Base-by-base conservation (phyloP, 2,888 invertebrate species). In the Synanthedon myopaeformis region DNA sequence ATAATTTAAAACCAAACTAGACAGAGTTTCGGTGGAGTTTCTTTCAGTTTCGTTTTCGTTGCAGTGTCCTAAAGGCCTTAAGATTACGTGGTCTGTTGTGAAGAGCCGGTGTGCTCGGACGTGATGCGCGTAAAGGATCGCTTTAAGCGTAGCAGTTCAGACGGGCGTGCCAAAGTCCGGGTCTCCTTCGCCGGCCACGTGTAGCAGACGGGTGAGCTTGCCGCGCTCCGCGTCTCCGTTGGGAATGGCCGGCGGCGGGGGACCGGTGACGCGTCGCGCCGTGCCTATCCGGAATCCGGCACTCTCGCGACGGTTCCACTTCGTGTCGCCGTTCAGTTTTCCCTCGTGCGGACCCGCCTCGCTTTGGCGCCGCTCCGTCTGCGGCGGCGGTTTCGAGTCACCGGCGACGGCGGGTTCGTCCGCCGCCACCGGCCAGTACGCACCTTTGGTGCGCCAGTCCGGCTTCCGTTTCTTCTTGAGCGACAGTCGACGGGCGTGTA, bases 121-220 rank as follows among this genome's bases (percentile, higher is more conserved):
- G 35, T 8, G 35, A 35, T 35, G 35, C 35, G 35, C 35, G 35
- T 35, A 35, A 35, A 35, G 35, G 35, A 10, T 35, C 35, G 35
- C 35, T 6, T 10, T 8, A 35, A 35, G 35, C 35, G 35, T 3
- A 35, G 35, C 8, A 35, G 10, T 35, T 87, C 88, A 91, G 62
- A 92, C 91, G 11, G 91, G 91, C 4, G 91, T 92, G 59, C 91
- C 91, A 74, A 91, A 91, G 79, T 91, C 91, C 0, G 91, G 91
- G 78, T 92, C 91, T 0, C 91, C 91, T 62, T 90, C 89, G 50
- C 91, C 91, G 58, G 81, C 69, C 54, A 49, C 45, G n/a, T 45
- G 51, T 5, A 82, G 70, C 59, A 79, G 65, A 48, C 17, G 42
- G 13, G 72, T 63, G 54, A 62, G 57, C 63, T 63, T 62, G 53